Conservation (phyloP, 2,113 vertebrate species). For the Crocuta crocuta region DNA sequence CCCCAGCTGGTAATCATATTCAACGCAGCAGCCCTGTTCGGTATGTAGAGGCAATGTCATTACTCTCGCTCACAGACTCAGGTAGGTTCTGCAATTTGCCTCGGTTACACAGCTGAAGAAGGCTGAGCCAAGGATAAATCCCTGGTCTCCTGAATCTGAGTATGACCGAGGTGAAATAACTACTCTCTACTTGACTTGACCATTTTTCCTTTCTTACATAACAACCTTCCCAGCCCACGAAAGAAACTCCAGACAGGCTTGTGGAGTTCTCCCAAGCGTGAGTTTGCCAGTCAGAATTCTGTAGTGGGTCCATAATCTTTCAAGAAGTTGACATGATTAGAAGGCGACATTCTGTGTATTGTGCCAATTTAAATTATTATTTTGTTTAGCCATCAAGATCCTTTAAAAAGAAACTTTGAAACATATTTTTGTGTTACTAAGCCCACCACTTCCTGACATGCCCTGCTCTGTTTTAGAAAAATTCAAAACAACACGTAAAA, state of each 20-base stretch:
- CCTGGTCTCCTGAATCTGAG: not conserved
- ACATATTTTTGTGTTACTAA: slow-evolving; percentile 44
- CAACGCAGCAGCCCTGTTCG: not conserved
- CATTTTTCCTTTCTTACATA: slow-evolving; percentile 13
- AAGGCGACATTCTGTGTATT: not conserved
- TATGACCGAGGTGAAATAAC: slow-evolving; percentile 3
- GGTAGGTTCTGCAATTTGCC: not conserved
- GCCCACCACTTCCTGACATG: not conserved
- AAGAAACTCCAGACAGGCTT: not conserved
- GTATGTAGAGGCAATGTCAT: not conserved
- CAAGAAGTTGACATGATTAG: not conserved
- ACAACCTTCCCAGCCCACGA: not conserved
- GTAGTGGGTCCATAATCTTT: not conserved
- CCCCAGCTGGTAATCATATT: not conserved
- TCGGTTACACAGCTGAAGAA: not conserved
- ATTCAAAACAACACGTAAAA: slow-evolving; percentile 36
- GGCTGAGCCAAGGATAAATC: not conserved
- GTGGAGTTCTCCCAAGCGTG: not conserved
- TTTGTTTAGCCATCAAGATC: slow-evolving; percentile 8
- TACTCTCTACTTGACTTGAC: not conserved
- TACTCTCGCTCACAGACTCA: not conserved
- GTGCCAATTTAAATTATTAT: not conserved
- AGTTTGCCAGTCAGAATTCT: not conserved
- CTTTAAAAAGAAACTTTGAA: slow-evolving; percentile 25
- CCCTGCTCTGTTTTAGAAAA: slow-evolving; percentile 52